Base-by-base conservation (phyloP, 1,140 invertebrate genomes). In the Lordiphosa stackelbergi region DNA sequence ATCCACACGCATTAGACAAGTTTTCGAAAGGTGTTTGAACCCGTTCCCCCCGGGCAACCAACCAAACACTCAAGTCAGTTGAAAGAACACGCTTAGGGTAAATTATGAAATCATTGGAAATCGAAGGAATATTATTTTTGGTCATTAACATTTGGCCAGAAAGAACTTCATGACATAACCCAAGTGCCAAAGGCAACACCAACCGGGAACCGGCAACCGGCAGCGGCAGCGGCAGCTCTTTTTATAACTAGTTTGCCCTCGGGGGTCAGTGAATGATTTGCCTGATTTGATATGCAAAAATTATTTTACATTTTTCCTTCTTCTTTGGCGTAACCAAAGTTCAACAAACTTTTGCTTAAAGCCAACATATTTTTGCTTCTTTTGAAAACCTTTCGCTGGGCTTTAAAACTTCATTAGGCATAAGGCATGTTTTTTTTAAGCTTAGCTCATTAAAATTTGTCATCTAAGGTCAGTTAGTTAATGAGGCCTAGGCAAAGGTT, bases 21-120 rank as follows among this genome's bases (percentile, higher is more conserved):
- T 64, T 83, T 68, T 19, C 24, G 63, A 83, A 75, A 83, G 75
- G 75, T 81, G 77, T 83, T 81, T 83, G 75, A 81, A 83, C 75
- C 63, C 75, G 55, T 56, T 57, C 59, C 66, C 66, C 31, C n/a
- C 12, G 11, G 35, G 58, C 11, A 61, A 69, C 54, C 65, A 66
- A 54, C 48, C 48, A 41, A 53, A 52, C 57, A 37, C 41, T 19
- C 31, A 49, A 36, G 31, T 12, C 49, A 22, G 71, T 69, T 69
- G 56, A 69, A 75, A 75, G 75, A 79, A 79, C 66, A 45, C 43
- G n/a, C 38, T 9, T 19, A 11, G 31, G 34, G 41, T 41, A 64
- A 71, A 75, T 69, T 71, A 75, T 75, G 71, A 69, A 69, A 52
- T 59, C 66, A 74, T 63, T 43, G 41, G 36, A 34, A 35, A 43